Evolutionary conservation across 2,797 vertebrate genomes (phyloP).

Genomic region (Apodemus agrarius): DNA sequence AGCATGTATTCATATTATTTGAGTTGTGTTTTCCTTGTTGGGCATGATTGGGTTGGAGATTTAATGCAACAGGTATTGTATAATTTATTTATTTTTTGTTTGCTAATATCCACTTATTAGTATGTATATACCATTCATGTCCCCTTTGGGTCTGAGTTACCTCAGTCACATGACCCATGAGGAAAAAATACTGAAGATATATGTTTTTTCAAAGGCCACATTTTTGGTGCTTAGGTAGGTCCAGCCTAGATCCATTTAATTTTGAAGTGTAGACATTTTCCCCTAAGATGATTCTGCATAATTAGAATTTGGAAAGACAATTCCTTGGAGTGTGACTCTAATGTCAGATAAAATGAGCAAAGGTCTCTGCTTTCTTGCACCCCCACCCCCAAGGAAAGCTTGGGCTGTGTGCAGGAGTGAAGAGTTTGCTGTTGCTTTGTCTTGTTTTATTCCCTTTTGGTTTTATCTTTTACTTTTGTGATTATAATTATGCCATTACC

Average conservation of each 20-base stretch:
- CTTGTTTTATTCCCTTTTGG: not conserved
- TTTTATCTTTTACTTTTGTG: not conserved
- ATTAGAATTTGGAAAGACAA: conserved; percentile 55
- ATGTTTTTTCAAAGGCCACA: not conserved
- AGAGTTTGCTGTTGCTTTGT: not conserved
- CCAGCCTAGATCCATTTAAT: not conserved
- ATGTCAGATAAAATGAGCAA: conserved; percentile 39
- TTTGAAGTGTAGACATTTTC: not conserved
- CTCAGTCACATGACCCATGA: not conserved
- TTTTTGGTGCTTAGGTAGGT: not conserved
- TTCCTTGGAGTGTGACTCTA: not conserved
- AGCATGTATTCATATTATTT: no score
- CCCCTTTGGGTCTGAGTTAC: not conserved
- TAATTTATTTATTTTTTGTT: no score
- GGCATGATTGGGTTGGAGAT: no score
- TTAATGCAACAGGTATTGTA: not conserved
- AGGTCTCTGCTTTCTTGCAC: not conserved
- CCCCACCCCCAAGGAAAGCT: not conserved
- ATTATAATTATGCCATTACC: not conserved
- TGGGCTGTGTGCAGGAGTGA: not conserved
- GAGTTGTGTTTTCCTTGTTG: no score
- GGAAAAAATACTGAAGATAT: not conserved
- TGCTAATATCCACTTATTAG: not conserved
- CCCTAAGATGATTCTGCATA: not conserved
- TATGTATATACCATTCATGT: not conserved